phyloP scores from a whole-genome alignment of 2,888 invertebrate genomes.

The Protodeltote pygarga region DNA sequence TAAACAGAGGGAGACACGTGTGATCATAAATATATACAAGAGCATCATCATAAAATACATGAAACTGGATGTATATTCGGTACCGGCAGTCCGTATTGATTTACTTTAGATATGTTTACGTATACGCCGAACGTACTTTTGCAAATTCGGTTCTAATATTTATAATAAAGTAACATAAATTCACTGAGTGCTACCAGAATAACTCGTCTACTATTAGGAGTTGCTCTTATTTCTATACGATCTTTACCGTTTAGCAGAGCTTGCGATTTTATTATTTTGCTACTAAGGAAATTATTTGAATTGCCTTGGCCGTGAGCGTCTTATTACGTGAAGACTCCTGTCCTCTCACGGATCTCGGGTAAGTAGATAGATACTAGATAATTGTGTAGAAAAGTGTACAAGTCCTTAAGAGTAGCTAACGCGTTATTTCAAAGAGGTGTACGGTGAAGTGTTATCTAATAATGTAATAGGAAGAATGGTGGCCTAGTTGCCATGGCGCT shows the following conservation, averaged over 20 bases:
- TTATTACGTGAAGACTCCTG: slow-evolving; percentile 38
- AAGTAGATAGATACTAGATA: slow-evolving; percentile 46
- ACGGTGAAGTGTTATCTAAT: slow-evolving; percentile 29
- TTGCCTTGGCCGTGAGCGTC: slow-evolving; percentile 51
- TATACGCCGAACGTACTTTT: slow-evolving; percentile 73
- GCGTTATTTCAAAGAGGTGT: slow-evolving; percentile 13
- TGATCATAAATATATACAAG: slow-evolving; percentile 63
- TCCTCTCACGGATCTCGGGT: slow-evolving; percentile 58
- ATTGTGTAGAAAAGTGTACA: slow-evolving; percentile 36
- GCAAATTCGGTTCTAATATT: slow-evolving; percentile 68
- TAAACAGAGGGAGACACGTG: slow-evolving; percentile 37
- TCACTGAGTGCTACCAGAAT: slow-evolving; percentile 60
- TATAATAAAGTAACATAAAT: slow-evolving; percentile 66
- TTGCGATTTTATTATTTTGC: slow-evolving; percentile 49
- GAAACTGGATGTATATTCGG: slow-evolving; percentile 68
- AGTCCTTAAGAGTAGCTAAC: slow-evolving; percentile 9
- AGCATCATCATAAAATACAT: slow-evolving; percentile 80
- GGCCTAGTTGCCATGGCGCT: slow-evolving; percentile 68
- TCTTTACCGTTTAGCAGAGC: slow-evolving; percentile 37
- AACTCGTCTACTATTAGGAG: slow-evolving; percentile 54
- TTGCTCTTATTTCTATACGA: slow-evolving; percentile 51
- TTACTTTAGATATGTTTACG: slow-evolving; percentile 79
- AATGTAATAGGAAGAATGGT: slow-evolving; percentile 49
- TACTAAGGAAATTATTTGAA: slow-evolving; percentile 39
- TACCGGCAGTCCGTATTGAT: slow-evolving; percentile 71